Conservation (phyloP, 2,113 vertebrate species). For the Centropus bengalensis region DNA sequence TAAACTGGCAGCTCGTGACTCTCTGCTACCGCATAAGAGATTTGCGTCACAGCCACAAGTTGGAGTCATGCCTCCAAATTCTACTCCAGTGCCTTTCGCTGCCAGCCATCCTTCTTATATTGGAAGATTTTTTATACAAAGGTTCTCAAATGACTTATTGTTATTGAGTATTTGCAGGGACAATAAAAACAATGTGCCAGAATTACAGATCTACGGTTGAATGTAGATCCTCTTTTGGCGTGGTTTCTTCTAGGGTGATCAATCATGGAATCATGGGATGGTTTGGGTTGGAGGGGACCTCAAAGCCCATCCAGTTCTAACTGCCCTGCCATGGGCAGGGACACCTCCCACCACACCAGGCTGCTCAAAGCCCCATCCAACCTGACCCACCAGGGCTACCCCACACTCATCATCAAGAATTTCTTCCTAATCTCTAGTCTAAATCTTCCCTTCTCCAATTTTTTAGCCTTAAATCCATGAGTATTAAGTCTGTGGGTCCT, state of each 20-base stretch:
- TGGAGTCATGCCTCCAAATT: conserved; percentile 42
- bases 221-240: neutral
- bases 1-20: conserved; percentile 36
- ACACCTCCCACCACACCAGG: too few species aligned
- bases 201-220: neutral
- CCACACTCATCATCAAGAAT: too few species aligned
- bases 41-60: conserved; percentile 4
- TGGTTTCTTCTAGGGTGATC: neutral
- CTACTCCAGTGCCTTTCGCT: neutral
- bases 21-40: neutral
- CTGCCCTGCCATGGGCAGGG: too few species aligned
- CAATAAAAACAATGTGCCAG: neutral
- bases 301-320: too few species aligned
- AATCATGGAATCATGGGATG: neutral
- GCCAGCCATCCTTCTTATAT: neutral
- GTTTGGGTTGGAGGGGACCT: too few species aligned
- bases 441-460: too few species aligned
- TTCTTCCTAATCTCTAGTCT: too few species aligned
- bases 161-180: neutral
- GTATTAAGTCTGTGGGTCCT: neutral
- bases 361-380: too few species aligned
- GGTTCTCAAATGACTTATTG: neutral
- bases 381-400: too few species aligned
- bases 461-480: neutral
- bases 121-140: neutral